Percentiles rank a stretch among this genome's conserved stretches.
Evolutionary conservation across 2,888 invertebrate species (phyloP).

Genomic region (Platerodrilus igneus): DNA sequence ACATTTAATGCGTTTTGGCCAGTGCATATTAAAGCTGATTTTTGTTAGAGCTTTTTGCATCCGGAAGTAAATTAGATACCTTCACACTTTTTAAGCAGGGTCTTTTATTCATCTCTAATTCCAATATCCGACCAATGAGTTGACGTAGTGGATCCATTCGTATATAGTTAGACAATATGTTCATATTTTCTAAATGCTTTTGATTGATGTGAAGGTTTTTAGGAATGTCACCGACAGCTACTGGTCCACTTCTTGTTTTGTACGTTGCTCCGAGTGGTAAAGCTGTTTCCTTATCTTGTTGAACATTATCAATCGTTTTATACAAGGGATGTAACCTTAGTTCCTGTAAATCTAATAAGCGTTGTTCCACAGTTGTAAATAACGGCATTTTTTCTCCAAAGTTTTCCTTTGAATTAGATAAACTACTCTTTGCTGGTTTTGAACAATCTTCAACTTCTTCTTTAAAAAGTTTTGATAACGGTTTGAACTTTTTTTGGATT

Average conservation of each 20-base stretch:
- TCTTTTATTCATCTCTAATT: constrained; percentile 33
- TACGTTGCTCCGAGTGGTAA: constrained; percentile 16
- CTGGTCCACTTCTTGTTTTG: constrained; percentile 35
- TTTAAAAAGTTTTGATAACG: too few relatives aligned
- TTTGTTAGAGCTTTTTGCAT: too few relatives aligned
- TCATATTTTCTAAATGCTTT: constrained; percentile 39
- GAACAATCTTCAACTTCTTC: too few relatives aligned
- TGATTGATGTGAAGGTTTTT: constrained; percentile 35
- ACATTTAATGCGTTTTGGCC: too few relatives aligned
- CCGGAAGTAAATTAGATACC: too few relatives aligned
- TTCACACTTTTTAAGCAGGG: constrained; percentile 20
- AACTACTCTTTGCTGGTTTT: too few relatives aligned
- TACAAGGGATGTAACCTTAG: constrained; percentile 41
- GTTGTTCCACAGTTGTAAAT: constrained; percentile 36
- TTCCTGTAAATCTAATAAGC: constrained; percentile 38
- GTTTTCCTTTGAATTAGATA: too few relatives aligned
- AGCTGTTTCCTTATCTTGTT: constrained; percentile 12
- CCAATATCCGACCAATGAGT: constrained; percentile 35
- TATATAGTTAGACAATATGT: constrained; percentile 40
- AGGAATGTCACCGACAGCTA: constrained; percentile 35
- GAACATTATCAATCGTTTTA: constrained; percentile 27
- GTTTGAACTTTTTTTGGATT: too few relatives aligned
- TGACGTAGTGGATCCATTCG: constrained; percentile 38
- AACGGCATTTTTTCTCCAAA: too few relatives aligned
- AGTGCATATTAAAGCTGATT: too few relatives aligned